A percentile compares a stretch with the other conserved stretches of the same genome.
These are phyloP conservation scores for Emydocephalus ijimae DNA, from an alignment of 2,113 vertebrate genomes.

Conservation along the genomic window DNA sequence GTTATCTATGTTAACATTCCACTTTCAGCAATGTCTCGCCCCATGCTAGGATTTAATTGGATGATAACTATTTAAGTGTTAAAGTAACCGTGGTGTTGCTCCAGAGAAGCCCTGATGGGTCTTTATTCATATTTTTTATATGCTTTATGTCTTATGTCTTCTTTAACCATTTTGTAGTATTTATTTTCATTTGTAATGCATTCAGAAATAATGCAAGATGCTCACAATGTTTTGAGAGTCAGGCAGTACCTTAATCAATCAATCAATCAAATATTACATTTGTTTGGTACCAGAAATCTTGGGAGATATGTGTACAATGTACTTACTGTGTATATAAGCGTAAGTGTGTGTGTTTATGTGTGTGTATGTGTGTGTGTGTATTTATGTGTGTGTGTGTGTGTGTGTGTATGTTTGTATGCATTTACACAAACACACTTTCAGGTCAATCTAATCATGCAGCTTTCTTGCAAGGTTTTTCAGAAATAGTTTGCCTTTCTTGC, in stretches of 20 bases:
- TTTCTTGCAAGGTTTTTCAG: not conserved
- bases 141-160: not conserved
- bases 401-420: too few relatives aligned
- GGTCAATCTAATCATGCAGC: not conserved
- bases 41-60: not conserved
- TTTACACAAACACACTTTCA: not conserved
- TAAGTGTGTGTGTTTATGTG: not conserved
- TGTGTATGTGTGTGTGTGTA: too few relatives aligned
- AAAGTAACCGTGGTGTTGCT: not conserved
- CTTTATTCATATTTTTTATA: not conserved
- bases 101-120: not conserved
- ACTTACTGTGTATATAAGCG: not conserved
- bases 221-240: not conserved
- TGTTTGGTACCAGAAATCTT: not conserved
- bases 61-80: not conserved
- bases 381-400: too few relatives aligned
- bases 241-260: not conserved
- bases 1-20: not conserved
- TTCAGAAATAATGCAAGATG: not conserved
- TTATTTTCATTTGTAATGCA: not conserved
- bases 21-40: not conserved
- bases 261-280: not conserved
- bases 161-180: not conserved
- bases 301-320: not conserved
- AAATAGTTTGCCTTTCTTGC: not conserved